phyloP scores from a whole-genome alignment of 2,797 vertebrate genomes.

The Microchirus variegatus region DNA sequence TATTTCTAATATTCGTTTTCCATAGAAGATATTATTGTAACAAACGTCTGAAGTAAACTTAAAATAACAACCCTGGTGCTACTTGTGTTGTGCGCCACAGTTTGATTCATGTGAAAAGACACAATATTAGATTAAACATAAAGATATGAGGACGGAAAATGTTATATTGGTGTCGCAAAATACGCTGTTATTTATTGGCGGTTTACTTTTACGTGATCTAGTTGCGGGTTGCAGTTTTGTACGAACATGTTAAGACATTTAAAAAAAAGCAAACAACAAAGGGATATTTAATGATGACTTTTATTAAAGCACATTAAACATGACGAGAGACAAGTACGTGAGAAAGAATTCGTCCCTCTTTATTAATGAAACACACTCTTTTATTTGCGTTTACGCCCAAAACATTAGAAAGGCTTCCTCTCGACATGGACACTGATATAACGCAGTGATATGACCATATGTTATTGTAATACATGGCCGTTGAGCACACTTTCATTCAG shows the following conservation, averaged over 20 bases:
- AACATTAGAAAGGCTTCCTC: constrained; percentile 15
- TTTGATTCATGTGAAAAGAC: too few species aligned
- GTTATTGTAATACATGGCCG: constrained; percentile 45
- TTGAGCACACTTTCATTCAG: constrained; percentile 12
- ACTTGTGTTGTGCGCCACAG: too few species aligned
- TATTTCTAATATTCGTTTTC: too few species aligned
- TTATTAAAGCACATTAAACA: constrained; percentile 39
- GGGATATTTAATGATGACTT: constrained; percentile 2
- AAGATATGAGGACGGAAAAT: too few species aligned
- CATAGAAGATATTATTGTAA: too few species aligned
- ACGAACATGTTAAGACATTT: neutral
- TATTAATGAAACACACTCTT: constrained; percentile 1
- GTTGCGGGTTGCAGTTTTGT: neutral
- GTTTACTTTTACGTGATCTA: neutral
- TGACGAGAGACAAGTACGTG: neutral
- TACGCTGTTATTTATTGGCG: neutral
- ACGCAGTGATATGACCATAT: constrained; percentile 33
- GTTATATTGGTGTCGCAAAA: neutral
- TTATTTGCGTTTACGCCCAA: neutral
- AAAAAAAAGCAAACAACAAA: constrained; percentile 5
- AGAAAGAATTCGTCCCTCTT: neutral
- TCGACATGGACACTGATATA: constrained; percentile 26
- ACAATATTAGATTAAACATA: too few species aligned
- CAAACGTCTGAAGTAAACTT: too few species aligned
- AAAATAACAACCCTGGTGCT: too few species aligned